Percentiles rank a stretch among this genome's conserved stretches.
Evolutionary conservation across 2,888 invertebrate genomes (phyloP).

Genomic region (Drosophila rellima): DNA sequence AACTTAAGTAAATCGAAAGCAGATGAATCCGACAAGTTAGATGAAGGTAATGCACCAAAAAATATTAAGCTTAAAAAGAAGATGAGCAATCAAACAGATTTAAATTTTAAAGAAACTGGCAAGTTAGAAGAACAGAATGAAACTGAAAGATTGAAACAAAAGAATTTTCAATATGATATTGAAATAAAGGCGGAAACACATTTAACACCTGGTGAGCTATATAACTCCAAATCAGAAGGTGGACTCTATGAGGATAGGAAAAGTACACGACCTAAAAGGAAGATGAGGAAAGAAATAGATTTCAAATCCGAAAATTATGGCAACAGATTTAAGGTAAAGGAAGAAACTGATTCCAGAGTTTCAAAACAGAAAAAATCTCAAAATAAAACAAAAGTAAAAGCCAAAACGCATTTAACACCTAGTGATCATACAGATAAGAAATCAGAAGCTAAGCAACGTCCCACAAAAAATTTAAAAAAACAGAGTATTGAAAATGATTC

Average conservation of each 20-base stretch:
- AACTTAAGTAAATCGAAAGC: background rate
- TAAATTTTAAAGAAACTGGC: background rate
- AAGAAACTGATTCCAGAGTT: background rate
- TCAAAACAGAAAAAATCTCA: background rate
- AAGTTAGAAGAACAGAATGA: background rate
- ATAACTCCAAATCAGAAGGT: background rate
- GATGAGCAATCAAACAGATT: background rate
- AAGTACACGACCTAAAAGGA: background rate
- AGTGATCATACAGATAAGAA: background rate
- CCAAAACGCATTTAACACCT: background rate
- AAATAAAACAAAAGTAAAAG: background rate
- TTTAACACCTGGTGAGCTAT: constrained; percentile 5
- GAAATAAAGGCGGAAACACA: background rate
- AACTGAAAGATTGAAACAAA: background rate
- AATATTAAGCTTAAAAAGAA: background rate
- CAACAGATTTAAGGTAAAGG: background rate
- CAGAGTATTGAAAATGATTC: background rate
- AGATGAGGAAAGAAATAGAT: background rate
- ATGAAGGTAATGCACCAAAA: background rate
- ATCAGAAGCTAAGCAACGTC: background rate
- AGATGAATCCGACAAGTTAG: background rate
- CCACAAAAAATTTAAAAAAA: background rate
- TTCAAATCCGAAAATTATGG: background rate
- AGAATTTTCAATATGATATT: background rate
- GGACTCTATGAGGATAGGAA: background rate